Percentiles rank a stretch among this genome's conserved stretches.
Conservation (phyloP, 2,113 vertebrate species). For the Catharus bicknelli region DNA sequence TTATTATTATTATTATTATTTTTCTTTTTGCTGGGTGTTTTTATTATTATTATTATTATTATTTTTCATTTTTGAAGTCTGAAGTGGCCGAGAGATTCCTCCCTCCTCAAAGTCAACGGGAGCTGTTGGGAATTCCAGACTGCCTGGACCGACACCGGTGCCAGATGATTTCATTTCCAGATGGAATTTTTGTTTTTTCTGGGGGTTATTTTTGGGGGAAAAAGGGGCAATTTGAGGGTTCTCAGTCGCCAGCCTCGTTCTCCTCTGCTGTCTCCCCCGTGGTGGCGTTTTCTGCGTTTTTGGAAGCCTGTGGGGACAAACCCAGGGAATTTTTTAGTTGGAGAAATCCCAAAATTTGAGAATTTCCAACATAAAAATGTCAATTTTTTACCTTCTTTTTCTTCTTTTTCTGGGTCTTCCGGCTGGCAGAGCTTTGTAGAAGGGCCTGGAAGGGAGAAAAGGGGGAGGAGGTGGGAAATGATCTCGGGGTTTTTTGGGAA, state of each 20-base stretch:
- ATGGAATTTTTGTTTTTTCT: background rate
- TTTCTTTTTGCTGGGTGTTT: background rate
- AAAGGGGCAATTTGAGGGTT: background rate
- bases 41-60: too few relatives aligned
- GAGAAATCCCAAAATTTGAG: fast-evolving
- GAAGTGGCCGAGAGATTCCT: background rate
- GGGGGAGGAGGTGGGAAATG: background rate
- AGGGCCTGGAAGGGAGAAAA: constrained; percentile 79
- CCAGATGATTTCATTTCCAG: background rate
- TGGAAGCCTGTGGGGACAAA: constrained; percentile 82
- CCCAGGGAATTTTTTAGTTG: fast-evolving
- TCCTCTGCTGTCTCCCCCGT: constrained; percentile 86
- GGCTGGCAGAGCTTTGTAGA: constrained; percentile 94
- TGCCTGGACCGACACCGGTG: background rate
- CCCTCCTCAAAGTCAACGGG: background rate
- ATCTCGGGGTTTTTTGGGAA: fast-evolving
- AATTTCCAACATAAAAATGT: fast-evolving
- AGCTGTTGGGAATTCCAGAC: background rate
- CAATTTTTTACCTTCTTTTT: constrained; percentile 90
- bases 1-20: background rate
- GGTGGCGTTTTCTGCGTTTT: constrained; percentile 90
- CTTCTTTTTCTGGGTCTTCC: constrained; percentile 98
- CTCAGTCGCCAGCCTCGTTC: constrained; percentile 90
- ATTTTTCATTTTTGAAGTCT: fast-evolving
- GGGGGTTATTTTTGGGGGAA: background rate